Evolutionary conservation across 2,888 invertebrate species (phyloP), one percentile per base, ranked within the genome.

Genomic region (Pyrrhosoma nymphula): DNA sequence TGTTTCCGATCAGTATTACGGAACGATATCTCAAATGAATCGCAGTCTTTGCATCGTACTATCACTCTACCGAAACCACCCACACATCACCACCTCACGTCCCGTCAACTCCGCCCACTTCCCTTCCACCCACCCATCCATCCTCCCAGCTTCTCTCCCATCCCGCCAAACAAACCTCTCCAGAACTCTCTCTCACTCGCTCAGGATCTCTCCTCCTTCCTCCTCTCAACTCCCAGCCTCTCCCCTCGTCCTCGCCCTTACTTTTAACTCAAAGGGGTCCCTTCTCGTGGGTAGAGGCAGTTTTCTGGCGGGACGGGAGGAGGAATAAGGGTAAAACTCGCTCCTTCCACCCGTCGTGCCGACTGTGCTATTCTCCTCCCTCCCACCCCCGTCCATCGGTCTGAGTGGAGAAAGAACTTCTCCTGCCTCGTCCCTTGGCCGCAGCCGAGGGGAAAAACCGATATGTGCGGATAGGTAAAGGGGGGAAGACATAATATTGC

Each of bases 171-270:
- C 82, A 82, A 82, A 82, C 82, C 82, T 35, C 82, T 82, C 82
- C 82, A 82, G n/a, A 82, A 82, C 30, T 82, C 82, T 69, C 47
- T 47, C 69, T n/a, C 69, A 82, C 82, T 82, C 82, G 30, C 82
- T 82, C 82, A 82, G 82, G 1, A 16, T 91, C 91, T 20, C 56
- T 47, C 39, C 39, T 35, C 63, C 30, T 39, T 16, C 63, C 39
- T 30, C 56, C 63, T 23, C 88, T 88, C 88, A 30, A n/a, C 30
- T n/a, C 4, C 47, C 47, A 47, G 47, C 47, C n/a, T 10, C 39
- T 14, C 47, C 47, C 23, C 88, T 23, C 39, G 18, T 8, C 47
- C 39, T 12, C 47, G 47, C 14, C 55, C 89, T 89, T 47, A 47
- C 89, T 89, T 14, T 16, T 10, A n/a, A 47, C 93, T 93, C 69